Evolutionary conservation across 2,888 invertebrate species (phyloP), one percentile per base, ranked within the genome.

Genomic region (Andrena flavipes): DNA sequence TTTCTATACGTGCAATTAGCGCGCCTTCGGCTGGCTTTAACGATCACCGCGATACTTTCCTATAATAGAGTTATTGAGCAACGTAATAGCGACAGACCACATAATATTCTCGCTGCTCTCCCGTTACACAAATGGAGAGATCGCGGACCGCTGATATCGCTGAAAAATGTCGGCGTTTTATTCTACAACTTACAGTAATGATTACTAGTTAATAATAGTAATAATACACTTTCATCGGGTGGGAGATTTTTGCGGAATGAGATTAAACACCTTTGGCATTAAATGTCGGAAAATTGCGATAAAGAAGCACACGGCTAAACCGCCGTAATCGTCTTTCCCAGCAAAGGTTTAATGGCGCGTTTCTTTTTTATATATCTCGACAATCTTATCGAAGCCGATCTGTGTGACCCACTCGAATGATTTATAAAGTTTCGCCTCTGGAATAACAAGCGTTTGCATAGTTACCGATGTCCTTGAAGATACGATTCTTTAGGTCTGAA

Each of bases 1-100:
- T 76, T 81, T 81, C 81, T 42, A 48, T 80, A 60, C 29, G 30
- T 56, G 80, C 63, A 54, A 82, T 82, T 80, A 80, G 63, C 56
- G 26, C 48, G 63, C 75, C 62, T 42, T 64, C 26, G 20, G n/a
- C 56, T 68, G 60, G 29, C 30, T 62, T 62, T 51, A 54, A 35
- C 75, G 69, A 75, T 74, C 65, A 2, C 1, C 26, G 8, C 5
- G 54, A 72, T 51, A 71, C 54, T 72, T 80, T 78, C 78, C 67
- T 56, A 8, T 72, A 78, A 72, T 29, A 51, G 60, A 62, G 67
- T 56, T 72, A 30, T 72, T 78, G 54, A 13, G 80, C 80, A 72
- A 80, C 49, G 16, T 64, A 69, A 51, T 64, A 73, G 49, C 63
- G 16, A 35, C 62, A 35, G 23, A 4, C 33, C 60, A 16, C 78